Evolutionary conservation across 1,140 invertebrate genomes (phyloP), one percentile per base, ranked within the genome.

Genomic region (Gonatopus flavifemur): DNA sequence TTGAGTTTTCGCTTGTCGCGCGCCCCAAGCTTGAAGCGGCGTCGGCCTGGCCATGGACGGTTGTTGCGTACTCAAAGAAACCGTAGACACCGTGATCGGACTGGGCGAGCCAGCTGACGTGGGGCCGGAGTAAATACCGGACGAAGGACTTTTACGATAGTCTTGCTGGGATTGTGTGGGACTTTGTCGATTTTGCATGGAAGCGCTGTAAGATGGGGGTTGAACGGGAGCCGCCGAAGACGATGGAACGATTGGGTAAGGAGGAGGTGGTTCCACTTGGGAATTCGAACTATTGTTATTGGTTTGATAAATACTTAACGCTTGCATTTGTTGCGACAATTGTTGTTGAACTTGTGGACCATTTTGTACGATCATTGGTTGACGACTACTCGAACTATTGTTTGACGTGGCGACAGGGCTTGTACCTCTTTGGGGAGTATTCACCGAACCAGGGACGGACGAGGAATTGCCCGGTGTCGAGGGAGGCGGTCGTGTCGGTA

Each of bases 141-240:
- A 88, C 0, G 88, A 88, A 0, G 88, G 88, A 55, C 86, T 87
- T 66, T 89, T 88, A 8, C 87, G 80, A 67, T 88, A 89, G 58
- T 89, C 87, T 61, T 88, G 88, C 42, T 83, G 82, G 2, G 86
- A 86, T 49, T 88, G 87, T 2, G 90, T 93, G 2, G 90, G 90
- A 65, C 89, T 91, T 59, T 93, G 90, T 3, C 90, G 82, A 66
- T 87, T 93, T 63, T 91, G 89, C 77, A 92, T 89, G 1, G 90
- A 91, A 3, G 86, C 87, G 2, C 88, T 88, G 67, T 94, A 93
- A 2, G 90, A 90, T 1, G 91, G 91, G 3, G 86, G 84, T 1
- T 90, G 89, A 4, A 89, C 88, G 2, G 88, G 83, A 18, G 80
- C 83, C 13, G 77, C 72, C 15, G 78, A 78, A 1, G 81, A 76